Evolutionary conservation across 2,113 vertebrate genomes (phyloP).

Genomic region (Nycticorax nycticorax): DNA sequence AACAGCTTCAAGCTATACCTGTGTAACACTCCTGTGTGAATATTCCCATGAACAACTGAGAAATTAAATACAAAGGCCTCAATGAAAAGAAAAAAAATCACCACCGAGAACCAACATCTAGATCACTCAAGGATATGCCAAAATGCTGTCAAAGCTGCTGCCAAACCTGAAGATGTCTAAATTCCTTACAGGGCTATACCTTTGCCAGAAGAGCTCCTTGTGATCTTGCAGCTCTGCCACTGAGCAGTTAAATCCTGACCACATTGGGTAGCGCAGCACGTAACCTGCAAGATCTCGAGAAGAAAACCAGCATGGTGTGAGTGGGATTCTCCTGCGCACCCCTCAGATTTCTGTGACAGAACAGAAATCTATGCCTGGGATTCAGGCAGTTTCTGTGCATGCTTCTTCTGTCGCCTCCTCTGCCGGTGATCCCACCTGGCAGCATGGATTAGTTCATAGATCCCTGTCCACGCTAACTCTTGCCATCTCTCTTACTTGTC

Average conservation of each 20-base stretch:
- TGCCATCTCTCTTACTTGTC: background rate
- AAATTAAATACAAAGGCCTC: background rate
- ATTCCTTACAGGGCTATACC: background rate
- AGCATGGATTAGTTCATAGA: fast-evolving
- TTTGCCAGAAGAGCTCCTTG: background rate
- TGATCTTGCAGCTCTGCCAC: background rate
- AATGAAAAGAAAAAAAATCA: background rate
- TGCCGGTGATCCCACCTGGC: background rate
- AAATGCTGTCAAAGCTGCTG: background rate
- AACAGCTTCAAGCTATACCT: background rate
- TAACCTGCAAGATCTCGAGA: background rate
- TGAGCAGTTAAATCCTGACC: background rate
- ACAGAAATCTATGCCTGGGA: background rate
- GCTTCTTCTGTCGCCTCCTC: fast-evolving
- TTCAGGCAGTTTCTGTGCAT: background rate
- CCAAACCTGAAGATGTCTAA: background rate
- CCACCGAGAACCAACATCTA: background rate
- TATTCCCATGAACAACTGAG: background rate
- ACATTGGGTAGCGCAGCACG: background rate
- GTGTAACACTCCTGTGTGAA: background rate
- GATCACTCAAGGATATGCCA: background rate
- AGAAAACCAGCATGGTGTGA: background rate
- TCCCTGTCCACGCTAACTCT: background rate
- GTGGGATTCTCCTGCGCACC: background rate
- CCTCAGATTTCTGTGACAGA: background rate